A percentile compares a stretch with the other conserved stretches of the same genome.
phyloP scores from a whole-genome alignment of 2,113 vertebrate genomes.

The Amazona guildingii region DNA sequence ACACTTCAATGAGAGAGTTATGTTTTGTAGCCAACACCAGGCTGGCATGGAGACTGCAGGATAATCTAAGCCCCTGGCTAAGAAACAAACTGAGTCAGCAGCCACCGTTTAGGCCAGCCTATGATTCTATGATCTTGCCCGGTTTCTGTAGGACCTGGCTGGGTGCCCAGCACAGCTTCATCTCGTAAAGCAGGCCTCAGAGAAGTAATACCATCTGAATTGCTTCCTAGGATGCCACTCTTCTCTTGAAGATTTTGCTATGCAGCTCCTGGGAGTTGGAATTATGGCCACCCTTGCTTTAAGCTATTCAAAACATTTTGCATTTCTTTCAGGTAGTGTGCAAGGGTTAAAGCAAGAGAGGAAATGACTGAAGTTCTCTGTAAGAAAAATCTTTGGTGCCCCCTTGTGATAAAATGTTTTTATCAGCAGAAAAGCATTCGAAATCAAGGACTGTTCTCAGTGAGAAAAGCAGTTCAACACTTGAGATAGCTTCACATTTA shows the following conservation, averaged over 20 bases:
- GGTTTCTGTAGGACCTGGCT: neutral
- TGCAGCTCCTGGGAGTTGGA: neutral
- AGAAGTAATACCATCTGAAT: neutral
- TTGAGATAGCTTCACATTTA: neutral
- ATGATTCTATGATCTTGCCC: neutral
- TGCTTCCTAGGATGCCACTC: neutral
- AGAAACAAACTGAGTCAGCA: neutral
- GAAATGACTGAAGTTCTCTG: neutral
- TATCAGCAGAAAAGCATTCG: neutral
- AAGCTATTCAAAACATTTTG: conserved; percentile 10
- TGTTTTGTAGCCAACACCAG: neutral
- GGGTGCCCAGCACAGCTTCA: neutral
- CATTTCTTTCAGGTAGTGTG: neutral
- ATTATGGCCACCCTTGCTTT: neutral
- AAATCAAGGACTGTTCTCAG: neutral
- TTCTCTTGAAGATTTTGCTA: neutral
- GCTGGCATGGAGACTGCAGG: neutral
- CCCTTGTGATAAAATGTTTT: conserved; percentile 49
- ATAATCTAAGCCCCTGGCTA: neutral
- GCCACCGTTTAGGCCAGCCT: neutral
- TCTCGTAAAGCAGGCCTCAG: neutral
- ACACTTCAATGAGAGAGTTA: neutral
- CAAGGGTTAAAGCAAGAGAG: neutral
- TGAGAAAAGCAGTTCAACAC: neutral
- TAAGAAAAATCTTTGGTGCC: conserved; percentile 57